Conservation (phyloP, 2,797 vertebrate species). For the Eidolon dupreanum region DNA sequence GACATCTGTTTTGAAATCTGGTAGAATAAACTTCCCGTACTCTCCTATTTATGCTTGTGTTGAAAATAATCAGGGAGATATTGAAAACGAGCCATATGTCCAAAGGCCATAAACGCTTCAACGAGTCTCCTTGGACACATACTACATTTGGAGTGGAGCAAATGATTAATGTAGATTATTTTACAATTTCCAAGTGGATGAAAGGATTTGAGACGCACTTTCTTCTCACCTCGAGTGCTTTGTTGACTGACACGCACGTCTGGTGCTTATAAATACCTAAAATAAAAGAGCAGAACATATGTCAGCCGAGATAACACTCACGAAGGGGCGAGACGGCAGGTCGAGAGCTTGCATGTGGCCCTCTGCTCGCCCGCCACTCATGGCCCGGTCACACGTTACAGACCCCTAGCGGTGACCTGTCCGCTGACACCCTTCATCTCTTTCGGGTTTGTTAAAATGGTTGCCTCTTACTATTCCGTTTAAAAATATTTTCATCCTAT, state of each 20-base stretch:
- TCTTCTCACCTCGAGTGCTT: not conserved
- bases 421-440: not conserved
- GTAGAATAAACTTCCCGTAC: slow-evolving; percentile 26
- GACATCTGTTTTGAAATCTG: slow-evolving; percentile 72
- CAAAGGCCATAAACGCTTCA: slow-evolving; percentile 51
- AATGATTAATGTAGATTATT: slow-evolving; percentile 57
- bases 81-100: slow-evolving; percentile 51
- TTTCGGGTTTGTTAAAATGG: not conserved
- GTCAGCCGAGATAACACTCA: not conserved
- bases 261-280: not conserved
- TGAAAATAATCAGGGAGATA: slow-evolving; percentile 51
- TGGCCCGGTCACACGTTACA: not conserved
- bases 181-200: not conserved
- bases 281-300: too few species aligned
- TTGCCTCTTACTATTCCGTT: not conserved
- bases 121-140: slow-evolving; percentile 18
- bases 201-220: not conserved
- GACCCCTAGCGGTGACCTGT: not conserved
- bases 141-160: slow-evolving; percentile 45
- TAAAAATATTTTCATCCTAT: not conserved
- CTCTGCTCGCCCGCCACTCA: not conserved
- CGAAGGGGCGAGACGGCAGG: not conserved
- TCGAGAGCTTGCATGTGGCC: not conserved
- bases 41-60: not conserved
- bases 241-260: not conserved